Evolutionary conservation across 30 jellyfish, hydroid and myxozoan species (phyloP).

Genomic region (Pseudorhiza aurosa): DNA sequence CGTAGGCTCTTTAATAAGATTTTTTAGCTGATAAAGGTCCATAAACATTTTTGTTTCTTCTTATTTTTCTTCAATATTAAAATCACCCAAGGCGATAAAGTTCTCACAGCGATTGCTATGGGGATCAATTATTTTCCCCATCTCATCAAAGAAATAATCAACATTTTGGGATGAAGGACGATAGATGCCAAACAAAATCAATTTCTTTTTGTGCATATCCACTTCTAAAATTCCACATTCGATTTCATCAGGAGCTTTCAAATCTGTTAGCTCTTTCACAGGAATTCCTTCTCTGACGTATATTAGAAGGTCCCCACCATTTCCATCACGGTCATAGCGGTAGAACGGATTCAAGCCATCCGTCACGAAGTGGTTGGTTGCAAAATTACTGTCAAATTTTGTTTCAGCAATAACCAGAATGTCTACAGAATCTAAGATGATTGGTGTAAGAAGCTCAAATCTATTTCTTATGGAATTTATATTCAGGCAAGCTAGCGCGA

Average conservation of each 20-base stretch:
- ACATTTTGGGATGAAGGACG: constrained; percentile 14
- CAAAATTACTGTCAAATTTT: constrained; percentile 30
- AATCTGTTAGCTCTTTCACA: constrained; percentile 1
- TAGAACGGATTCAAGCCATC: constrained; percentile 22
- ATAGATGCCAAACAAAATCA: neutral
- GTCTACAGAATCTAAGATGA: constrained; percentile 38
- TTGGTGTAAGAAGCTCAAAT: constrained; percentile 17
- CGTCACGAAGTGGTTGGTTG: constrained; percentile 18
- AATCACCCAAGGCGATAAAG: neutral
- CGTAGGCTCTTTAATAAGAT: constrained; percentile 24
- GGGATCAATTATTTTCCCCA: constrained; percentile 3
- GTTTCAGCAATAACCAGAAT: constrained; percentile 46
- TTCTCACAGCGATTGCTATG: neutral
- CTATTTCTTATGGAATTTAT: constrained; percentile 47
- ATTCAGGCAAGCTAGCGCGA: constrained; percentile 26
- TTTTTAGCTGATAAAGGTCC: constrained; percentile 6
- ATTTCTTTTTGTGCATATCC: constrained; percentile 18
- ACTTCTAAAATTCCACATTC: constrained; percentile 21
- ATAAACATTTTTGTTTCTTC: neutral
- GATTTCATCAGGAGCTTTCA: constrained; percentile 3
- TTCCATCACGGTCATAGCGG: constrained; percentile 46
- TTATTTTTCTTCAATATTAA: neutral
- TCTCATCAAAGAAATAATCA: constrained; percentile 13
- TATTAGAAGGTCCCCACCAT: constrained; percentile 42
- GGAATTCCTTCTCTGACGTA: constrained; percentile 33